Evolutionary conservation across 2,888 invertebrate species (phyloP), one percentile per base, ranked within the genome.

Genomic region (Tribolium freemani): DNA sequence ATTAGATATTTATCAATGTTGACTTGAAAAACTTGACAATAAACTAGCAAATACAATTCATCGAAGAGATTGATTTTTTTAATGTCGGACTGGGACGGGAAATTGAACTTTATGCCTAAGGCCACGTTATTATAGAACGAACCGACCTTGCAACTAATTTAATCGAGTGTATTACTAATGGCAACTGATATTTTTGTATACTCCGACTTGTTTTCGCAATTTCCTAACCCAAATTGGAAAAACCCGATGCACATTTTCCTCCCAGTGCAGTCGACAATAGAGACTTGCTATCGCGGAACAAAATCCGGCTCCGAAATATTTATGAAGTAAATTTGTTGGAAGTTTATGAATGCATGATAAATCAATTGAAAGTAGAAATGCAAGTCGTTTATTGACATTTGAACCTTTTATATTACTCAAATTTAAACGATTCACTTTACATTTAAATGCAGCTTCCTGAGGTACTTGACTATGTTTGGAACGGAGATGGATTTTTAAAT

Each of bases 401-500:
- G 71, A 69, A 72, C 78, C 79, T 82, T 83, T 84, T 83, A 83
- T 84, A 83, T 83, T 80, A 81, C 80, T 79, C 80, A 83, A 82
- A 84, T 83, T 83, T 82, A 83, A 84, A 83, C 82, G 82, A 81
- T 82, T 83, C 83, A 80, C 80, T 84, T 82, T 83, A 81, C 83
- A 84, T 84, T 84, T 82, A 84, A 84, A 84, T 85, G 82, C 83
- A 79, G 79, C 81, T 81, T 82, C 80, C 80, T 79, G 79, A 80
- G 80, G 81, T 82, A 81, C 82, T 83, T 77, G 81, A 83, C 80
- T 80, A 76, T 77, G 78, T 77, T 79, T 78, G 77, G 78, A 83
- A 79, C 83, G 83, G 83, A 83, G 84, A 84, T 84, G 84, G 84
- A 84, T 83, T 84, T 84, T 84, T 83, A 84, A 84, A 84, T 83